phyloP scores from a whole-genome alignment of 2,888 invertebrate genomes.

The Cosmopolites sordidus region DNA sequence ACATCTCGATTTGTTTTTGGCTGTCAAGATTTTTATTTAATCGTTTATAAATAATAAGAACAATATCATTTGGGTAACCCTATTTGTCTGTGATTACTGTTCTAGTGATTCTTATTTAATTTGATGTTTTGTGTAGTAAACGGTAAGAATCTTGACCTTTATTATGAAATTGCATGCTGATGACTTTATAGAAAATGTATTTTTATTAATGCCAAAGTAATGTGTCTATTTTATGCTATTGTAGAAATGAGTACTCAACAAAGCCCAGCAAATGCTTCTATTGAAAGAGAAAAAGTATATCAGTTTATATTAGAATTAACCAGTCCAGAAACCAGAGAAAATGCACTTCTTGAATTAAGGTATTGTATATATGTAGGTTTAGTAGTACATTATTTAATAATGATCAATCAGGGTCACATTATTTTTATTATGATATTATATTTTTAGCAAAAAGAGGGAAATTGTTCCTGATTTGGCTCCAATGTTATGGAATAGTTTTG shows the following conservation, averaged over 20 bases:
- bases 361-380: constrained; percentile 33
- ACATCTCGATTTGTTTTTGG: neutral
- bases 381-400: too few relatives aligned
- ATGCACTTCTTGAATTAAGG: constrained; percentile 94
- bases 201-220: too few relatives aligned
- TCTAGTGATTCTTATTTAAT: too few relatives aligned
- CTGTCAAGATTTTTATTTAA: neutral
- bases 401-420: too few relatives aligned
- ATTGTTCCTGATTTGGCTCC: constrained; percentile 95
- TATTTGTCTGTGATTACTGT: too few relatives aligned
- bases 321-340: constrained; percentile 91
- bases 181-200: too few relatives aligned
- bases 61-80: too few relatives aligned
- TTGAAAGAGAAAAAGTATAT: constrained; percentile 86
- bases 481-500: constrained; percentile 98
- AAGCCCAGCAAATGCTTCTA: constrained; percentile 68
- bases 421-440: constrained; percentile 25
- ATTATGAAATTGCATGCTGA: too few relatives aligned
- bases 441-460: constrained; percentile 72
- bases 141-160: too few relatives aligned
- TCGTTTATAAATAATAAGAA: too few relatives aligned
- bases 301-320: constrained; percentile 90
- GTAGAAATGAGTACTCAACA: constrained; percentile 67
- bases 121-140: too few relatives aligned
- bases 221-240: neutral